Percentiles rank a stretch among this genome's conserved stretches.
These are phyloP conservation scores for Neolamprologus modestus DNA, from an alignment of 2,113 vertebrate genomes.

Conservation along the genomic window DNA sequence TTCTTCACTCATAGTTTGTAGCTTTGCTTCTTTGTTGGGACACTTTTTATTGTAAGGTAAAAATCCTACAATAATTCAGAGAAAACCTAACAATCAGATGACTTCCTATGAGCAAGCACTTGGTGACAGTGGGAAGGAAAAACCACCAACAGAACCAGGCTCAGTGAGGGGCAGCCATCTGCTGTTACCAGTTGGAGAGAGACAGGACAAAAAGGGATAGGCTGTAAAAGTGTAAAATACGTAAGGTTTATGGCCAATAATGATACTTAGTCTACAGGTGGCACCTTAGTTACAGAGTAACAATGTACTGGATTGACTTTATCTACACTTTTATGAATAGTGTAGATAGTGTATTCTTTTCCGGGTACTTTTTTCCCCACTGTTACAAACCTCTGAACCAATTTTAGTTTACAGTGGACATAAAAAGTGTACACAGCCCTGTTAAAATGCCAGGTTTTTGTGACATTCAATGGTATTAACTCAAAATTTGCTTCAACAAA, in stretches of 20 bases:
- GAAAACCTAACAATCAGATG: neutral
- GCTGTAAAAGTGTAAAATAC: neutral
- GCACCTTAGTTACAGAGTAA: neutral
- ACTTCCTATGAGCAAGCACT: neutral
- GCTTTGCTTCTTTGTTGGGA: neutral
- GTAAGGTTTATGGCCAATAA: neutral
- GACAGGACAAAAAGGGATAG: neutral
- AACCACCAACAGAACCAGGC: neutral
- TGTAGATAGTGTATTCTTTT: neutral
- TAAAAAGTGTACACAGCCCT: neutral
- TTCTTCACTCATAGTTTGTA: neutral
- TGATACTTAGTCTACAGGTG: neutral
- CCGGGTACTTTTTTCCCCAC: fast-evolving
- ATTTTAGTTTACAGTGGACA: neutral
- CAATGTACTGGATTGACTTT: neutral
- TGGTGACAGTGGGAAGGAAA: neutral
- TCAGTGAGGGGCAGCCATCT: neutral
- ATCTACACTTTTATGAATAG: neutral
- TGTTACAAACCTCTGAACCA: neutral
- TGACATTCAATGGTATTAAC: neutral
- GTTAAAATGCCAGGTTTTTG: neutral
- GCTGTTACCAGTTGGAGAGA: neutral
- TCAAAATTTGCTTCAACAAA: neutral
- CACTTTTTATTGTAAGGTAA: neutral
- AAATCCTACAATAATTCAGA: neutral